Evolutionary conservation across 2,888 invertebrate species (phyloP).

Genomic region (Reticulitermes lucifugus): DNA sequence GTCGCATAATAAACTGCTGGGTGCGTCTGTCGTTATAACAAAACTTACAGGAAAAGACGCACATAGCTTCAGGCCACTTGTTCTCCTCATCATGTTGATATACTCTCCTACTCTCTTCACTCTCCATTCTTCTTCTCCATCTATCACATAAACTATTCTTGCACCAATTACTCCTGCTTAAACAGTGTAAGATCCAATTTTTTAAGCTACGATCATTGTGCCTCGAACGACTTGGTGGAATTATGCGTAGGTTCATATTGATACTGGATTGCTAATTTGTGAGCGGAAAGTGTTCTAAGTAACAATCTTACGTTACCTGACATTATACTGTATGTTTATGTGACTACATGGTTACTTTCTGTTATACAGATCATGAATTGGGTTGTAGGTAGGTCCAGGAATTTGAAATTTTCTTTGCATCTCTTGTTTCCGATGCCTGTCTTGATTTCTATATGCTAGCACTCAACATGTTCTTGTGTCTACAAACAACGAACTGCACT

Average conservation of each 20-base stretch:
- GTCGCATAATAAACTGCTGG: no score
- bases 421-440: no score
- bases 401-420: no score
- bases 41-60: background rate
- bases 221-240: conserved; percentile 30
- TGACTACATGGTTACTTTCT: no score
- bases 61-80: background rate
- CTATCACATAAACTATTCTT: conserved; percentile 49
- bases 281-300: background rate
- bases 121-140: background rate
- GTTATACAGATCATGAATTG: no score
- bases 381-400: no score
- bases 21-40: background rate
- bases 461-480: no score
- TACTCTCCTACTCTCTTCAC: background rate
- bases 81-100: background rate
- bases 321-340: no score
- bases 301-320: background rate
- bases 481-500: no score
- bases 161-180: conserved; percentile 51
- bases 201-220: conserved; percentile 36
- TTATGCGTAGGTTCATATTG: conserved; percentile 8
- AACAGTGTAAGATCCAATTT: conserved; percentile 51
- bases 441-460: no score
- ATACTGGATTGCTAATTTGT: background rate